Conservation (phyloP, 2,888 invertebrate genomes). For the Tiliacea aurago region DNA sequence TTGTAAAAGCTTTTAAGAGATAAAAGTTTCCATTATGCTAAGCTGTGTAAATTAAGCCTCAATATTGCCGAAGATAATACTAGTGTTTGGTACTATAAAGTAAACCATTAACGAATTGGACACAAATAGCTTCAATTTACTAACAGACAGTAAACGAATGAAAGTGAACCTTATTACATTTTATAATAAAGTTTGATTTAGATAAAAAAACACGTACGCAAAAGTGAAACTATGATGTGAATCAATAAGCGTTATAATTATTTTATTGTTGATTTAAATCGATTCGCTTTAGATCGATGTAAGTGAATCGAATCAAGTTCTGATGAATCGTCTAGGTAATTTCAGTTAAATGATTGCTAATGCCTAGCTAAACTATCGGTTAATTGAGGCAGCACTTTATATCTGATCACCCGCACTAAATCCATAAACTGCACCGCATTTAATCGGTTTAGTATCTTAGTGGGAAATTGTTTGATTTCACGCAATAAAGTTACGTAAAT, state of each 20-base stretch:
- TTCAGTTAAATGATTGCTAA: constrained; percentile 1
- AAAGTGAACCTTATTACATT: constrained; percentile 4
- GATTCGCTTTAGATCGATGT: neutral
- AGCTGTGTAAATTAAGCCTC: no score
- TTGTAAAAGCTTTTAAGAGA: neutral
- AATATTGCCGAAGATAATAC: constrained; percentile 9
- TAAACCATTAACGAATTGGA: constrained; percentile 11
- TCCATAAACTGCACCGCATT: neutral
- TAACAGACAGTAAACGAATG: neutral
- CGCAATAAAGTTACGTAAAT: neutral
- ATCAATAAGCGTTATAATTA: constrained; percentile 3
- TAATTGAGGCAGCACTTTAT: neutral
- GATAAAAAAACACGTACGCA: neutral
- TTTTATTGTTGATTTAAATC: constrained; percentile 14
- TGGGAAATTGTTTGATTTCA: neutral
- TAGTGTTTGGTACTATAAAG: neutral
- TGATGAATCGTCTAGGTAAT: constrained; percentile 1
- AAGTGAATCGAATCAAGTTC: constrained; percentile 9
- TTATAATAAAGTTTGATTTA: constrained; percentile 11
- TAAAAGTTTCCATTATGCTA: neutral
- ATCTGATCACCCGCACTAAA: neutral
- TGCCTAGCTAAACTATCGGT: neutral
- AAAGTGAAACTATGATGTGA: constrained; percentile 15
- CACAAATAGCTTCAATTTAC: constrained; percentile 32
- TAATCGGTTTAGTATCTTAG: neutral